Evolutionary conservation across 2,113 vertebrate genomes (phyloP).

Genomic region (Astur gentilis): DNA sequence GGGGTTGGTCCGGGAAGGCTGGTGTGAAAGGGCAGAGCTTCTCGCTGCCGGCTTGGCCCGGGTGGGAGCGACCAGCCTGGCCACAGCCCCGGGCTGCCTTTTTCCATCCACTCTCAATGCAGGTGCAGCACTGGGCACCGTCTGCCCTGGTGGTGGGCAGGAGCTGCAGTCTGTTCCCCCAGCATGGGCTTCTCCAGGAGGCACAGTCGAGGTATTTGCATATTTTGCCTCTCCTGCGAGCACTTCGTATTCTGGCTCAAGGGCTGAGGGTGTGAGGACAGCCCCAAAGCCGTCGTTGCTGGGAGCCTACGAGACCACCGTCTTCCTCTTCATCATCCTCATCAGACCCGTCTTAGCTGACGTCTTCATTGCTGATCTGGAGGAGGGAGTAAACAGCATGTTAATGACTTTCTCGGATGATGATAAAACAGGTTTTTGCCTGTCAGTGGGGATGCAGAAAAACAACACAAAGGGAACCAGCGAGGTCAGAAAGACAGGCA

Average conservation of each 20-base stretch:
- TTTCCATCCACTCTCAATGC: not conserved
- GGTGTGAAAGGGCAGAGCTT: not conserved
- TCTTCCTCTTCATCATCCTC: not conserved
- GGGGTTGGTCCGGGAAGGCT: not conserved
- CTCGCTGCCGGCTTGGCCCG: not conserved
- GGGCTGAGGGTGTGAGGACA: not conserved
- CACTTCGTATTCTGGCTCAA: not conserved
- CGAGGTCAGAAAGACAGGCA: not conserved
- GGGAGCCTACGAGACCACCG: not conserved
- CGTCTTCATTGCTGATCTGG: not conserved
- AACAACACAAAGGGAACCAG: not conserved
- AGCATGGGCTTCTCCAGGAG: not conserved
- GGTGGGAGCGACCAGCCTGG: not conserved
- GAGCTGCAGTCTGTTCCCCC: not conserved
- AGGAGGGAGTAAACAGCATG: constrained; percentile 2
- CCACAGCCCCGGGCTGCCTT: not conserved
- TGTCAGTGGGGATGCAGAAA: not conserved
- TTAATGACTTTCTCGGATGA: not conserved
- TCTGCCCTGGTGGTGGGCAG: not conserved
- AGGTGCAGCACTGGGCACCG: not conserved
- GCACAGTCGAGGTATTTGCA: not conserved
- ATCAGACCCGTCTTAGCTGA: not conserved
- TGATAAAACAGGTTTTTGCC: not conserved
- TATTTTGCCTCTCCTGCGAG: not conserved
- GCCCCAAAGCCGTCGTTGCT: not conserved